Evolutionary conservation across 2,797 vertebrate genomes (phyloP).

Genomic region (Leucoraja ocellata): DNA sequence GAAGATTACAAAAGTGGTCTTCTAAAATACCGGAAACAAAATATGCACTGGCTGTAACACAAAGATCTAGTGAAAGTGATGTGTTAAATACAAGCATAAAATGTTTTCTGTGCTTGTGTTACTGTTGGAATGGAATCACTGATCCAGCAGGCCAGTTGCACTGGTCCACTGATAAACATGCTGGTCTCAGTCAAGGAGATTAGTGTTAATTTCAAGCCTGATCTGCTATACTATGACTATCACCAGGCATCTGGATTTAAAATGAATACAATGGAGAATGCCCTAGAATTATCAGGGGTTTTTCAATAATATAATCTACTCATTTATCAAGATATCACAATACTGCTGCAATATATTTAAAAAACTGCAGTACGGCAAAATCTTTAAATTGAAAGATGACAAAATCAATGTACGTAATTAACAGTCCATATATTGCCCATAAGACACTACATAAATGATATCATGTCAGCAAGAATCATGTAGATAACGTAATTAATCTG

Average conservation of each 20-base stretch:
- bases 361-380: background rate
- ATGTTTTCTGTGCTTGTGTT: background rate
- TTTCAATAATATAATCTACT: background rate
- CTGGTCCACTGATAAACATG: slow-evolving; percentile 9
- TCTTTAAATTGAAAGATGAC: slow-evolving; percentile 8
- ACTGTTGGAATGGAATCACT: slow-evolving; percentile 14
- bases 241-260: background rate
- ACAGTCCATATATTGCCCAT: background rate
- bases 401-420: slow-evolving; percentile 20
- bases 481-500: slow-evolving; percentile 2
- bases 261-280: slow-evolving; percentile 21
- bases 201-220: slow-evolving; percentile 32
- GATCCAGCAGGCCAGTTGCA: background rate
- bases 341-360: background rate
- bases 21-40: background rate
- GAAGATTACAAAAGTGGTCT: background rate
- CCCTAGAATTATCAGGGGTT: background rate
- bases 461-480: background rate
- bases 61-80: background rate
- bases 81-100: background rate
- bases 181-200: slow-evolving; percentile 6
- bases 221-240: slow-evolving; percentile 23
- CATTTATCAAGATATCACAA: slow-evolving; percentile 1
- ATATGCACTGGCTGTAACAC: background rate
- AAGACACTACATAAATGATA: background rate